Percentiles rank a stretch among this genome's conserved stretches.
Conservation (phyloP, 2,113 vertebrate species). For the Cyprinus carpio region DNA sequence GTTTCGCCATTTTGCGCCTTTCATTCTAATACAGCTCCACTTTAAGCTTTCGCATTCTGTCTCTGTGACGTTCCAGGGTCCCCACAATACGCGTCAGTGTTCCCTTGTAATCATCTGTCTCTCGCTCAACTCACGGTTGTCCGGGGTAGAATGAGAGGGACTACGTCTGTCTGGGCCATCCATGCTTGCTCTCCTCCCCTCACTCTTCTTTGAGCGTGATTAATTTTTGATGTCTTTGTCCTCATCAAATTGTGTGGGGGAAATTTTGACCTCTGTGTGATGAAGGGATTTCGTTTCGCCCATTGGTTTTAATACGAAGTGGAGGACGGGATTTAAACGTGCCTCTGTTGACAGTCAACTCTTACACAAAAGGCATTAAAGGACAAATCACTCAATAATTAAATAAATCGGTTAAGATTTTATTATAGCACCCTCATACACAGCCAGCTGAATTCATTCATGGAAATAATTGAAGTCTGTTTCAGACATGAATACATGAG, state of each 20-base stretch:
- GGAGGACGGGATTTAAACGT: not conserved
- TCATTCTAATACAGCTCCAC: not conserved
- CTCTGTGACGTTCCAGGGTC: slow-evolving; percentile 55
- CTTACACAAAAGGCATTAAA: slow-evolving; percentile 54
- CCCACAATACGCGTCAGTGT: slow-evolving; percentile 57
- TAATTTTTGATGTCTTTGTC: slow-evolving; percentile 67
- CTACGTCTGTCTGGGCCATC: slow-evolving; percentile 77
- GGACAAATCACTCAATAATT: slow-evolving; percentile 55
- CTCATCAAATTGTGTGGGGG: slow-evolving; percentile 57
- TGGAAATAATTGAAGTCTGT: slow-evolving; percentile 19
- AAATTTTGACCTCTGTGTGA: slow-evolving; percentile 1
- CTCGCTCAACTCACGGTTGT: slow-evolving; percentile 66
- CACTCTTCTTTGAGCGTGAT: slow-evolving; percentile 74
- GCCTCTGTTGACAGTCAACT: not conserved
- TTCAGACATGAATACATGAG: slow-evolving; percentile 21
- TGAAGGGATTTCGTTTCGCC: slow-evolving; percentile 60
- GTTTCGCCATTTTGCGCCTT: not conserved
- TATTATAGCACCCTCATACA: slow-evolving; percentile 69
- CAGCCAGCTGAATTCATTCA: slow-evolving; percentile 52
- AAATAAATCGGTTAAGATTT: slow-evolving; percentile 70
- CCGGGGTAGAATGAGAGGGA: slow-evolving; percentile 71
- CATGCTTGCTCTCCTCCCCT: slow-evolving; percentile 63
- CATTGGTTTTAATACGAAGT: slow-evolving; percentile 37
- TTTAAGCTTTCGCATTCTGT: not conserved
- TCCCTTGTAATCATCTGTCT: slow-evolving; percentile 63